Evolutionary conservation across 2,888 invertebrate species (phyloP).

Genomic region (Pristionchus exspectatus): DNA sequence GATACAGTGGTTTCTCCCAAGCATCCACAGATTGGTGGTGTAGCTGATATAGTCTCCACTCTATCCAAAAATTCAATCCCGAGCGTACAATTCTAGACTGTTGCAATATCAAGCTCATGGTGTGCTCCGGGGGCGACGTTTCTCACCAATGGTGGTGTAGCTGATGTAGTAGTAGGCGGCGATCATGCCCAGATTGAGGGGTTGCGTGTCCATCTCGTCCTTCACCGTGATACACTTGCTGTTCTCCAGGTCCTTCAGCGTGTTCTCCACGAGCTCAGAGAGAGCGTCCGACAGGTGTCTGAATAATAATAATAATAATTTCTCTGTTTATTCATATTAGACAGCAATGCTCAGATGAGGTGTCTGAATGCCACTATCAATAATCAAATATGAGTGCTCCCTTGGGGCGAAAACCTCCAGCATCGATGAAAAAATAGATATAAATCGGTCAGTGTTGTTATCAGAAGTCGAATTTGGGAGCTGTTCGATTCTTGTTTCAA

Average conservation of each 20-base stretch:
- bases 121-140: neutral
- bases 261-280: constrained; percentile 97
- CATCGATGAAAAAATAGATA: neutral
- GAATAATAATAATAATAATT: neutral
- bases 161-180: constrained; percentile 99
- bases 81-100: no score
- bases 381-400: no score
- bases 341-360: neutral
- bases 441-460: neutral
- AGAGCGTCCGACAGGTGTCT: constrained; percentile 97
- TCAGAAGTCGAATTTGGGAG: no score
- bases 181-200: constrained; percentile 99
- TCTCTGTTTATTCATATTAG: neutral
- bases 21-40: no score
- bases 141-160: constrained; percentile 94
- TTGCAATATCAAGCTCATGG: no score
- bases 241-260: constrained; percentile 84
- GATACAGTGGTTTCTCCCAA: no score
- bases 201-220: constrained; percentile 97
- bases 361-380: no score
- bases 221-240: constrained; percentile 64
- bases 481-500: no score
- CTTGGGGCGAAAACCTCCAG: neutral
- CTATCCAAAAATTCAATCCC: no score
- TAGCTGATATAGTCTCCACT: no score